phyloP scores from a whole-genome alignment of 2,888 invertebrate species.

The Synanthedon andrenaeformis region DNA sequence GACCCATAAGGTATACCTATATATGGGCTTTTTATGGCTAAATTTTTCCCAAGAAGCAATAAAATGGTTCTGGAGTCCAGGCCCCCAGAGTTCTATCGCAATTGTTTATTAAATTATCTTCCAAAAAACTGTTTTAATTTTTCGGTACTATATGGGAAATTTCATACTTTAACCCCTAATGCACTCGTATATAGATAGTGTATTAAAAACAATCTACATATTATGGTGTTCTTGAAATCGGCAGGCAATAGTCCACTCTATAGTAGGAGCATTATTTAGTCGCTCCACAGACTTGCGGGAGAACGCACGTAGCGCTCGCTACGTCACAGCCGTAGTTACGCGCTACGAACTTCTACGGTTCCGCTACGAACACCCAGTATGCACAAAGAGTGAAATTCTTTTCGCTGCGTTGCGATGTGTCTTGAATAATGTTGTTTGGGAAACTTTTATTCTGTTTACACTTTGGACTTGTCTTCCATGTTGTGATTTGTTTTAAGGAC shows the following conservation, averaged over 20 bases:
- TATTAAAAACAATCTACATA: slow-evolving; percentile 38
- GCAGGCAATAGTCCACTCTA: slow-evolving; percentile 16
- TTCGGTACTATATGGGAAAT: no score
- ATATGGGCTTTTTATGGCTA: no score
- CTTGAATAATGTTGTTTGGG: slow-evolving; percentile 62
- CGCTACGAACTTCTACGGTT: slow-evolving; percentile 29
- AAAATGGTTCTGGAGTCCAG: no score
- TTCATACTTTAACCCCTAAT: no score
- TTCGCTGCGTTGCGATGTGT: slow-evolving; percentile 45
- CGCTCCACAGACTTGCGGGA: slow-evolving; percentile 32
- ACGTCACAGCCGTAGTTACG: slow-evolving; percentile 22
- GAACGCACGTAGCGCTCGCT: slow-evolving; percentile 41
- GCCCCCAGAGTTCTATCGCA: no score
- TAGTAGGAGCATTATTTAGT: slow-evolving; percentile 27
- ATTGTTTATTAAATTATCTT: no score
- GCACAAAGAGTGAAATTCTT: slow-evolving; percentile 30
- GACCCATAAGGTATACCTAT: no score
- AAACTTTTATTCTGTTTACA: slow-evolving; percentile 65
- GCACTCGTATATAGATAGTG: background rate
- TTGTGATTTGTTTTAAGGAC: slow-evolving; percentile 68
- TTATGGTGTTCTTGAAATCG: slow-evolving; percentile 33
- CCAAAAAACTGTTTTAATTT: no score
- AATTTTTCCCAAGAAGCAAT: no score
- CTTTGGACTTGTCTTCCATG: slow-evolving; percentile 67
- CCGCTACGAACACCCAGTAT: slow-evolving; percentile 11